Percentiles rank a stretch among this genome's conserved stretches.
Evolutionary conservation across 2,888 invertebrate species (phyloP).

Genomic region (Drosophila monieri): DNA sequence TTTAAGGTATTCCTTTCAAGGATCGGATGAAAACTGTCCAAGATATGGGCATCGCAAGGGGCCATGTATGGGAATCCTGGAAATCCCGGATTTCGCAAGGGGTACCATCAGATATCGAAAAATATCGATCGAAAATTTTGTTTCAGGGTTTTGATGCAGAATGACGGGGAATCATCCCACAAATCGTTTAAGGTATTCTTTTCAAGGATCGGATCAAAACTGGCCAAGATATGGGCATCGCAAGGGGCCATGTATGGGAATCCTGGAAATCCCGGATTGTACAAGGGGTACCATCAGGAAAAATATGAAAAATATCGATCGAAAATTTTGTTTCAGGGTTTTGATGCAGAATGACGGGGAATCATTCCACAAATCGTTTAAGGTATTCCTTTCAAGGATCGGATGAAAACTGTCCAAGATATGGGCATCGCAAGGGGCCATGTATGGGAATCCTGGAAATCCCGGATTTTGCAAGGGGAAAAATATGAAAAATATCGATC

Average conservation of each 20-base stretch:
- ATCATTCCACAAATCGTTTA: background rate
- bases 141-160: background rate
- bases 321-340: background rate
- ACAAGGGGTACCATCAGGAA: background rate
- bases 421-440: background rate
- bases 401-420: background rate
- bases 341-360: background rate
- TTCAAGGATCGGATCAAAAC: background rate
- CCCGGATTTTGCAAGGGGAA: background rate
- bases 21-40: too few relatives aligned
- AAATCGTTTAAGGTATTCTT: background rate
- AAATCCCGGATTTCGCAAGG: too few relatives aligned
- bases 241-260: background rate
- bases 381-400: background rate
- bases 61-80: too few relatives aligned
- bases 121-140: background rate
- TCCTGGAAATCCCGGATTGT: background rate
- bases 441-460: background rate
- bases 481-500: background rate
- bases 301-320: background rate
- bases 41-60: too few relatives aligned
- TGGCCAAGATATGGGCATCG: background rate
- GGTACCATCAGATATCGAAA: too few relatives aligned
- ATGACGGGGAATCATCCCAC: background rate
- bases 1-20: too few relatives aligned